These are phyloP conservation scores for Drosophila aldrichi DNA, from an alignment of 2,888 invertebrate species.

Conservation along the genomic window DNA sequence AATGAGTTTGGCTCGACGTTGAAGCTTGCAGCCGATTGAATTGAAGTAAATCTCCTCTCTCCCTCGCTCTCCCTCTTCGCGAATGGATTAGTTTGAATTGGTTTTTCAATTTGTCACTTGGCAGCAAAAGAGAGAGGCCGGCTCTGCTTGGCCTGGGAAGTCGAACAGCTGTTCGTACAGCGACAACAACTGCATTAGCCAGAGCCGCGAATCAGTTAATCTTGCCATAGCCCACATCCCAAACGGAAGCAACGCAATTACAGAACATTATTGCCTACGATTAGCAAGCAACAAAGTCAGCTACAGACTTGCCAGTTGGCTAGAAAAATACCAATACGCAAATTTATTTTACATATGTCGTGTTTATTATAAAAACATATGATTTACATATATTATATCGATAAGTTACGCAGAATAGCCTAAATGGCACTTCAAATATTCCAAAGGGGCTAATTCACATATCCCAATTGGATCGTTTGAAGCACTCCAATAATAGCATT, in stretches of 20 bases:
- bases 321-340: background rate
- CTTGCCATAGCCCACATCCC: slow-evolving; percentile 11
- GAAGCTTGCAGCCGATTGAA: slow-evolving; percentile 28
- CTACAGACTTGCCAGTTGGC: background rate
- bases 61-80: background rate
- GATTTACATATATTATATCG: too few species aligned
- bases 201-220: slow-evolving; percentile 9
- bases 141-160: slow-evolving; percentile 2
- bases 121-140: slow-evolving; percentile 6
- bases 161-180: slow-evolving; percentile 12
- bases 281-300: background rate
- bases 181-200: background rate
- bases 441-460: background rate
- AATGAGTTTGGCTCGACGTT: slow-evolving; percentile 63
- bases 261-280: background rate
- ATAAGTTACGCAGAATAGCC: background rate
- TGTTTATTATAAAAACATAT: too few species aligned
- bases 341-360: background rate
- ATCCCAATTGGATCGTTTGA: background rate
- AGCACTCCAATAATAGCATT: background rate
- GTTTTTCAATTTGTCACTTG: slow-evolving; percentile 55
- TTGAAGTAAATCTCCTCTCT: slow-evolving; percentile 6
- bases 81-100: slow-evolving; percentile 44
- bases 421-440: background rate
- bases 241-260: background rate